phyloP scores from a whole-genome alignment of 2,113 vertebrate genomes.

The Leucopsar rothschildi region DNA sequence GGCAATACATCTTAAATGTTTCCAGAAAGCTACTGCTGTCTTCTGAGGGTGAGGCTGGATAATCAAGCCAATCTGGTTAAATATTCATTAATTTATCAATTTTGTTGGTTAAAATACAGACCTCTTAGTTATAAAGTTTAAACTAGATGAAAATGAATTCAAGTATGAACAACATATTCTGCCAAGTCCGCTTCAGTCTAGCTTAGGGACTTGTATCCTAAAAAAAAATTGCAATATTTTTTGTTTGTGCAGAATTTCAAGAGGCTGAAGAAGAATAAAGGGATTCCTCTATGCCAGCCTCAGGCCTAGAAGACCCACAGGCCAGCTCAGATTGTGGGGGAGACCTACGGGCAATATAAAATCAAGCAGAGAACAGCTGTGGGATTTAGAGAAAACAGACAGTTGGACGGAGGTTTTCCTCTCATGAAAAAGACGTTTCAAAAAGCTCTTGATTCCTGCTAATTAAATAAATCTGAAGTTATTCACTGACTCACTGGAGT shows the following conservation, averaged over 20 bases:
- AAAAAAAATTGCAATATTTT: background rate
- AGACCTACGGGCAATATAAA: background rate
- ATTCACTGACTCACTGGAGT: background rate
- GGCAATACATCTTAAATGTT: background rate
- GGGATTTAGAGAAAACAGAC: background rate
- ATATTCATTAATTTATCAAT: background rate
- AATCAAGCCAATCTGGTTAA: background rate
- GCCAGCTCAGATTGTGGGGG: background rate
- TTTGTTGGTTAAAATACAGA: background rate
- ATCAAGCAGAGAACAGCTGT: background rate
- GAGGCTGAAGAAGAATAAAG: background rate
- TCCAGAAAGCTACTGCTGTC: background rate
- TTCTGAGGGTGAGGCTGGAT: background rate
- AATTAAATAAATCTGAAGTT: slow-evolving; percentile 1
- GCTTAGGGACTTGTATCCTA: background rate
- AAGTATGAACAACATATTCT: background rate
- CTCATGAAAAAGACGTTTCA: background rate
- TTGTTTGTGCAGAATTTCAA: background rate
- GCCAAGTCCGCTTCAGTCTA: background rate
- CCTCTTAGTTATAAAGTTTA: background rate
- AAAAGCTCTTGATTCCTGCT: background rate
- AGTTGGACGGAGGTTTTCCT: background rate
- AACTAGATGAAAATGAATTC: background rate
- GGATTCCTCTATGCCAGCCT: rapidly evolving
- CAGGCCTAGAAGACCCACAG: background rate